Percentiles rank a stretch among this genome's conserved stretches.
These are phyloP conservation scores for Chionoecetes opilio DNA, from an alignment of 1,140 invertebrate species.

Conservation along the genomic window DNA sequence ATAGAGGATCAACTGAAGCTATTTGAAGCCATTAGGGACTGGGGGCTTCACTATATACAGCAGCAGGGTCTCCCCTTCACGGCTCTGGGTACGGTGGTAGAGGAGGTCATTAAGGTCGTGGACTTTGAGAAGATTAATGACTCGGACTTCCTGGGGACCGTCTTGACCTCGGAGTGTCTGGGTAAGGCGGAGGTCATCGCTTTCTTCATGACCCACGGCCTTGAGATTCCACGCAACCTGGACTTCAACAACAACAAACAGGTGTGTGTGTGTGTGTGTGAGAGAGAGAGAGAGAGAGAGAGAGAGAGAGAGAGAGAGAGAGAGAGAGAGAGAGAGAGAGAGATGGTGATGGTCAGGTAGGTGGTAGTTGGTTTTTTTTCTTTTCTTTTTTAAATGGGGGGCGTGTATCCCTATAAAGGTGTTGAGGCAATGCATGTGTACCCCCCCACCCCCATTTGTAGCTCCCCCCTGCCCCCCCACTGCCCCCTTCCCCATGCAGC, in stretches of 20 bases:
- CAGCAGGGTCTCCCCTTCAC: conserved; percentile 56
- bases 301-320: no score
- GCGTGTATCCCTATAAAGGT: no score
- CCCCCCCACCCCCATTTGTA: background rate
- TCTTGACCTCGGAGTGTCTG: conserved; percentile 80
- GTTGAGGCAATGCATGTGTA: no score
- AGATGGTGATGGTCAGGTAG: no score
- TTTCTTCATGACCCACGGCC: conserved; percentile 81
- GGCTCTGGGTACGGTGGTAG: conserved; percentile 68
- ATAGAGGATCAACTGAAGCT: conserved; percentile 79
- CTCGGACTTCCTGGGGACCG: conserved; percentile 79
- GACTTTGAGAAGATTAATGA: conserved; percentile 80
- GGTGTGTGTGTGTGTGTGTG: conserved; percentile 8
- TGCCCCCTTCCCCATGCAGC: background rate
- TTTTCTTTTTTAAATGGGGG: no score
- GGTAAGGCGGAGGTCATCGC: conserved; percentile 80
- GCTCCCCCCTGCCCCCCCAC: background rate
- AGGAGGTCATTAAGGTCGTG: conserved; percentile 78
- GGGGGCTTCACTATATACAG: conserved; percentile 79
- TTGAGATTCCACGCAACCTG: conserved; percentile 80
- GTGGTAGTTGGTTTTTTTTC: no score
- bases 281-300: no score
- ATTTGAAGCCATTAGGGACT: conserved; percentile 81
- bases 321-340: no score
- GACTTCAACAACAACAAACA: conserved; percentile 80